Base-by-base conservation (phyloP, 2,888 invertebrate species). In the Cryptus armator region DNA sequence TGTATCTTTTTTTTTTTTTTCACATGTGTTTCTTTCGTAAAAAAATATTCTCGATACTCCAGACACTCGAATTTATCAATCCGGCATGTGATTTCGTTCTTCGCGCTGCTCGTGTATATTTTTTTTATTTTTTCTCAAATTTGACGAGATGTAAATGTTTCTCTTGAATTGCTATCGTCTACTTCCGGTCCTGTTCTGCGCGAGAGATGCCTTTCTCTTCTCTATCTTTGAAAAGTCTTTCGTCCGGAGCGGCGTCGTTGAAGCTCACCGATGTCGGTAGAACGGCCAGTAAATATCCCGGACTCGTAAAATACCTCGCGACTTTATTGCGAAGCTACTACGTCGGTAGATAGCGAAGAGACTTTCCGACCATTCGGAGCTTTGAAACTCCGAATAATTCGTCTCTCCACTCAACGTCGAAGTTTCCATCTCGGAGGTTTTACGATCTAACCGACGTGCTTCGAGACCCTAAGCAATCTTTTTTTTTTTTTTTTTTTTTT, bases 281-380 rank as follows among this genome's bases (percentile, higher is more conserved):
- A 83, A 70, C 80, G 67, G 76, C 70, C 51, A 81, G 85, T 85
- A 85, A 85, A 78, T 82, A 75, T 74, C 56, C 59, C 16, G 51
- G 29, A 29, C 76, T 76, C 76, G 76, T 76, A 76, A 76, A 76
- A 76, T 79, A 67, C 81, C 71, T 16, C 66, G 82, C 64, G 29
- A 64, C 32, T 71, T 70, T 71, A 70, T 48, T 64, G 68, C 70
- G 29, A 70, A 62, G 48, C 72, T 71, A 56, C 56, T 66, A 43
- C 29, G 43, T 12, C 51, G 19, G 24, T 71, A 64, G 51, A 70
- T 62, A 80, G 51, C 66, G 80, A 12, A 51, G 72, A 64, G 64
- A 19, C 74, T 19, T 51, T 29, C 43, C 62, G 62, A 32, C 62
- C 32, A 62, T 62, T 32, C 62, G 7, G 29, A 62, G 32, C 62